Base-by-base conservation (phyloP, 2,797 vertebrate genomes). In the Danio choprae region DNA sequence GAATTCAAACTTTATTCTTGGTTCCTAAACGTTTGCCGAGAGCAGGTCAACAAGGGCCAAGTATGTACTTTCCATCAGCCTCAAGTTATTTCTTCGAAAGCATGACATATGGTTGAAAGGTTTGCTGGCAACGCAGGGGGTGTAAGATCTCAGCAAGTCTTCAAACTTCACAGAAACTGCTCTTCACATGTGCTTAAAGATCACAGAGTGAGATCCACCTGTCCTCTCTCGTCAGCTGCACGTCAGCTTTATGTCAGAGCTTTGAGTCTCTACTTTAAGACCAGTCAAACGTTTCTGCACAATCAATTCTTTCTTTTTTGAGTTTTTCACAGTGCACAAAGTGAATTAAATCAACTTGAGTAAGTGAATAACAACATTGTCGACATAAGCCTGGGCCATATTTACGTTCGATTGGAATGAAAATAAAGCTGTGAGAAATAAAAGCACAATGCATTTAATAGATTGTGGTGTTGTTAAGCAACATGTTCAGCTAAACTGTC, bases 181-280 rank as follows among this genome's bases (percentile, higher is more conserved):
- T 83, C 77, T 82, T 69, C 59, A 79, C 44, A 22, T 22, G 72
- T 68, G 67, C 36, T 40, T 13, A 67, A 78, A 85, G 81, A 87
- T 86, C 84, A 88, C 70, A 87, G 77, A 65, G 63, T 9, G 48
- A 22, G 40, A 64, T 6, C 43, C 80, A 78, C 73, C 70, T 44
- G 78, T 68, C 51, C 13, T 56, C 13, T 67, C 7, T 20, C 40
- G 22, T 80, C 79, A 83, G 63, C 67, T 60, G 72, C 15, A 44
- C 46, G 74, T 87, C 85, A 85, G 68, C 69, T 53, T 53, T 50
- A 51, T 77, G 79, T 67, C 18, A 63, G 59, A 62, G 76, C 71
- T 53, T 58, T 56, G 6, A 22, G 4, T 36, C 60, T 67, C n/a
- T 29, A 43, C 43, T 62, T 79, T 53, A 20, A 60, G 60, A 67